phyloP scores from a whole-genome alignment of 2,888 invertebrate genomes.

The Drosophila pegasa region DNA sequence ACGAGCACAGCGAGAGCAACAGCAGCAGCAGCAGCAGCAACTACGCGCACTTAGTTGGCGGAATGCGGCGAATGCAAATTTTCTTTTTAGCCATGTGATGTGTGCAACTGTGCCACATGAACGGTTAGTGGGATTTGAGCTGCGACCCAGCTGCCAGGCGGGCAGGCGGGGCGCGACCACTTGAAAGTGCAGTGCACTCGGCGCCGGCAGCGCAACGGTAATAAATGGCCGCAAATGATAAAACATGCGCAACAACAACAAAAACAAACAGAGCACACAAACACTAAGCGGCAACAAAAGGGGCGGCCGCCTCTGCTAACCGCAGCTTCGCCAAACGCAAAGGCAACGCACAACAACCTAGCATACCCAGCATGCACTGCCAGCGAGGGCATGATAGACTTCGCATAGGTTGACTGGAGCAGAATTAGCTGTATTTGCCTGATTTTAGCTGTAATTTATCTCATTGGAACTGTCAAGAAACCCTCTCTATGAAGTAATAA shows the following conservation, averaged over 20 bases:
- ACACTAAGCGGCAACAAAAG: slow-evolving; percentile 43
- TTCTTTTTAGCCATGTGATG: slow-evolving; percentile 35
- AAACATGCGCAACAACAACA: slow-evolving; percentile 51
- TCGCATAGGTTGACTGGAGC: too few relatives aligned
- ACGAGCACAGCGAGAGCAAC: neutral
- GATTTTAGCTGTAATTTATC: too few relatives aligned
- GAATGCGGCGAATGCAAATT: slow-evolving; percentile 19
- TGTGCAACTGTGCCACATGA: slow-evolving; percentile 64
- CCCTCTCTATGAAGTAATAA: too few relatives aligned
- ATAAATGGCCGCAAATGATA: slow-evolving; percentile 63
- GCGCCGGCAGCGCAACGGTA: slow-evolving; percentile 51
- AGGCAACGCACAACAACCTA: slow-evolving; percentile 10
- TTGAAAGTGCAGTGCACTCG: slow-evolving; percentile 70
- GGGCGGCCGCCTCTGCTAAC: slow-evolving; percentile 30
- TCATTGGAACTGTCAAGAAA: too few relatives aligned
- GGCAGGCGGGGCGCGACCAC: slow-evolving; percentile 31
- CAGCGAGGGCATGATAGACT: neutral
- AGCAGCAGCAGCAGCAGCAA: neutral
- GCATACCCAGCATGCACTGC: neutral
- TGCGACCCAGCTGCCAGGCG: slow-evolving; percentile 8
- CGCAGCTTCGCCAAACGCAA: slow-evolving; percentile 23
- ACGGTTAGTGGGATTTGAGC: slow-evolving; percentile 44
- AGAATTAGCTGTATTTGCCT: too few relatives aligned
- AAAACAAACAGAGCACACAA: slow-evolving; percentile 16
- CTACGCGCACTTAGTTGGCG: slow-evolving; percentile 6